phyloP scores from a whole-genome alignment of 2,888 invertebrate genomes.

The Lepidochrysops patricia region DNA sequence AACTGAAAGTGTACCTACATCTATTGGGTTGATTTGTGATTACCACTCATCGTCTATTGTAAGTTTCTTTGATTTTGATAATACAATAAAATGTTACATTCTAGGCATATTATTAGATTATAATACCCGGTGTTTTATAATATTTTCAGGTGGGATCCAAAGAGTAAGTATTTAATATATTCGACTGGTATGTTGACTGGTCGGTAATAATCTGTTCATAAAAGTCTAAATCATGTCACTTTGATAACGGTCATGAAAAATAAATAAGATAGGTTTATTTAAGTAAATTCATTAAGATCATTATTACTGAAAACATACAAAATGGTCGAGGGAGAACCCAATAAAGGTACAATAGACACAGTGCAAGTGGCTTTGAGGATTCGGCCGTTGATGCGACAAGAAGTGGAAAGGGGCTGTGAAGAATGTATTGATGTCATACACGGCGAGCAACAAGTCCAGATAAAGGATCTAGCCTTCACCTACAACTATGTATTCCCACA shows the following conservation, averaged over 20 bases:
- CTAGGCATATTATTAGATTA: no score
- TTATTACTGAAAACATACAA: constrained; percentile 22
- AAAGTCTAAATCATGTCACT: constrained; percentile 28
- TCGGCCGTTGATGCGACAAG: constrained; percentile 84
- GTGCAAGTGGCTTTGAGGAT: constrained; percentile 89
- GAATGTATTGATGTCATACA: constrained; percentile 80
- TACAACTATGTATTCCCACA: constrained; percentile 88
- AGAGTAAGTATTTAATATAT: background rate
- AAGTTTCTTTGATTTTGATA: no score
- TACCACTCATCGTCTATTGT: no score
- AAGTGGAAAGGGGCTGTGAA: constrained; percentile 83
- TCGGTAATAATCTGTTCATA: constrained; percentile 12
- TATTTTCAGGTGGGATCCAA: background rate
- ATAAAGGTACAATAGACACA: constrained; percentile 56
- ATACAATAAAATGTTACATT: no score
- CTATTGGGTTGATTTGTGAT: no score
- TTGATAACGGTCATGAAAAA: constrained; percentile 22
- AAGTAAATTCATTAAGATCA: background rate
- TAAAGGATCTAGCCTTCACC: constrained; percentile 84
- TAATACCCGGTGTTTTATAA: background rate
- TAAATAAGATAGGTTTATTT: constrained; percentile 21
- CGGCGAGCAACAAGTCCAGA: constrained; percentile 80
- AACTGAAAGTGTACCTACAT: no score
- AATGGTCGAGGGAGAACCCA: constrained; percentile 51
- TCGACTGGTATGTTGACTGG: constrained; percentile 7